Evolutionary conservation across 2,797 vertebrate genomes (phyloP).

Genomic region (Alfaro cultratus): DNA sequence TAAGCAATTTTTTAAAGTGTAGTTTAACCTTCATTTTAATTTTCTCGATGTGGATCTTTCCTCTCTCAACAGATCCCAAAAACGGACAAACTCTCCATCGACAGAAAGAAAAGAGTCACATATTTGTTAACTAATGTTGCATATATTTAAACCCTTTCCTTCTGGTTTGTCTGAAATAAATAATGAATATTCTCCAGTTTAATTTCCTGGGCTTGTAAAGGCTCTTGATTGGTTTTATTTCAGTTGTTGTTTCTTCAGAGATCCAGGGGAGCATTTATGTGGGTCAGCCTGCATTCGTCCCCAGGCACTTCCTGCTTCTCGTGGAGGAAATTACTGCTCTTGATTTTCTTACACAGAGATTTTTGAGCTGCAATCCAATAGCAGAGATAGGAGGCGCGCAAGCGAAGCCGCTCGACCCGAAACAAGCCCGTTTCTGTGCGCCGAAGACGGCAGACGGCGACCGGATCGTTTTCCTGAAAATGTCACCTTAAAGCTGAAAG

Average conservation of each 20-base stretch:
- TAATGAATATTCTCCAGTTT: neutral
- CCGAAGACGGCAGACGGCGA: conserved; percentile 53
- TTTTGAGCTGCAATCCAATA: conserved; percentile 52
- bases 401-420: neutral
- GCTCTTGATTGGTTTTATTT: neutral
- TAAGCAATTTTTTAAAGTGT: neutral
- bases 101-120: neutral
- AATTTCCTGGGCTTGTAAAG: neutral
- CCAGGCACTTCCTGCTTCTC: conserved; percentile 22
- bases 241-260: neutral
- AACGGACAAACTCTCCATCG: neutral
- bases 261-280: conserved; percentile 25
- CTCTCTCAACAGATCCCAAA: neutral
- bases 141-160: neutral
- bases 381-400: conserved; percentile 40
- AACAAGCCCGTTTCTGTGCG: conserved; percentile 42
- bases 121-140: neutral
- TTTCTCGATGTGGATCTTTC: neutral
- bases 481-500: conserved; percentile 50
- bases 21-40: neutral
- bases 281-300: conserved; percentile 52
- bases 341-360: conserved; percentile 32
- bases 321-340: conserved; percentile 38
- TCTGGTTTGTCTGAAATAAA: neutral
- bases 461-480: conserved; percentile 62